phyloP scores from a whole-genome alignment of 2,797 vertebrate species.

The Erpetoichthys calabaricus region DNA sequence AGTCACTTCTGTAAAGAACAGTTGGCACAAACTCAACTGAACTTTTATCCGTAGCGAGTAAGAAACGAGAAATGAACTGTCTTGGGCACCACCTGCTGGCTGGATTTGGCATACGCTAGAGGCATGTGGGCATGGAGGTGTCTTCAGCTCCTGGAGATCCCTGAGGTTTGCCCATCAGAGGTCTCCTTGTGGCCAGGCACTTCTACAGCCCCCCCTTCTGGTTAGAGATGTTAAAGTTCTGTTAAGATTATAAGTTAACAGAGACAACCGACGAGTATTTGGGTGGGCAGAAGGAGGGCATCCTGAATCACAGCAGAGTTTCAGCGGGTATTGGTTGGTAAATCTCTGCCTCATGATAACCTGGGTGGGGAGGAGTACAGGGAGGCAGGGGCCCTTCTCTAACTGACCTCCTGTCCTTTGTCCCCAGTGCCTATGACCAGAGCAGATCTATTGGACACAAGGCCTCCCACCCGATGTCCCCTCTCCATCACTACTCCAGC shows the following conservation, averaged over 20 bases:
- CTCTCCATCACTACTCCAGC: slow-evolving; percentile 66
- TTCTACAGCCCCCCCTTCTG: too few species aligned
- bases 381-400: neutral
- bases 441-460: slow-evolving; percentile 59
- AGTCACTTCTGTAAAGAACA: neutral
- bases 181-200: too few species aligned
- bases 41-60: neutral
- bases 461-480: slow-evolving; percentile 64
- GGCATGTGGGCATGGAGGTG: too few species aligned
- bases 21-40: neutral
- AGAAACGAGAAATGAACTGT: neutral
- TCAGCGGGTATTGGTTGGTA: neutral
- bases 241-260: too few species aligned
- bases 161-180: too few species aligned
- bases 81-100: too few species aligned
- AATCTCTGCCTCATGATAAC: neutral
- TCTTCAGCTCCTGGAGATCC: too few species aligned
- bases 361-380: neutral
- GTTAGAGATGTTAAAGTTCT: too few species aligned
- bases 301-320: neutral
- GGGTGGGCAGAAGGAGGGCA: too few species aligned
- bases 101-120: too few species aligned
- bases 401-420: slow-evolving; percentile 7
- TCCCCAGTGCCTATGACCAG: slow-evolving; percentile 77
- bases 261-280: too few species aligned